A percentile compares a stretch with the other conserved stretches of the same genome.
Conservation (phyloP, 1,140 invertebrate species). For the Drosophila sproati region DNA sequence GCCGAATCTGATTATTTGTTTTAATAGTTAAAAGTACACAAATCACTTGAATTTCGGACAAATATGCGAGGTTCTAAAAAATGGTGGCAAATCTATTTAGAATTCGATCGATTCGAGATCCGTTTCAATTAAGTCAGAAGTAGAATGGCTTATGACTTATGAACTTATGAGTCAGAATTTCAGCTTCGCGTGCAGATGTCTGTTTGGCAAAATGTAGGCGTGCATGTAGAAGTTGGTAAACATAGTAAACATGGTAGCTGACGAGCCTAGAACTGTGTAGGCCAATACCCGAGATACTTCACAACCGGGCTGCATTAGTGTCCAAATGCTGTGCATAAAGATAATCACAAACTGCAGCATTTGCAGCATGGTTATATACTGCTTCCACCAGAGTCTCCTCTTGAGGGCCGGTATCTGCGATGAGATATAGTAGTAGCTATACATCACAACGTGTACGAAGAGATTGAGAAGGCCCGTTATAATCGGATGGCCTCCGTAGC, state of each 20-base stretch:
- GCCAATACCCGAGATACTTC: constrained; percentile 77
- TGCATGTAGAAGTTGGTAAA: constrained; percentile 91
- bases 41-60: too few species aligned
- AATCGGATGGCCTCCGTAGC: constrained; percentile 88
- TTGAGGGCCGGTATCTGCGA: constrained; percentile 87
- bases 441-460: constrained; percentile 92
- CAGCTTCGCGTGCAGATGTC: background rate
- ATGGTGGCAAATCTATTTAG: too few species aligned
- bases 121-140: too few species aligned
- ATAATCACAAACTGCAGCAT: constrained; percentile 90
- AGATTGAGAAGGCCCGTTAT: constrained; percentile 91
- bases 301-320: constrained; percentile 89
- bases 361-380: constrained; percentile 91
- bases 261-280: constrained; percentile 87
- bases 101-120: too few species aligned
- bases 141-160: too few species aligned
- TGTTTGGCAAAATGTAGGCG: constrained; percentile 67
- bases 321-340: constrained; percentile 87
- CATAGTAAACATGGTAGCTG: constrained; percentile 89
- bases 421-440: constrained; percentile 89
- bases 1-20: too few species aligned
- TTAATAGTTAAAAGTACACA: too few species aligned
- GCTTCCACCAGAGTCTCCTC: constrained; percentile 92
- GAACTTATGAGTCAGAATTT: too few species aligned
- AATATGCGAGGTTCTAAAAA: too few species aligned